phyloP scores from a whole-genome alignment of 92 coral and sea anemone species.

The Zoanthus sociatus region DNA sequence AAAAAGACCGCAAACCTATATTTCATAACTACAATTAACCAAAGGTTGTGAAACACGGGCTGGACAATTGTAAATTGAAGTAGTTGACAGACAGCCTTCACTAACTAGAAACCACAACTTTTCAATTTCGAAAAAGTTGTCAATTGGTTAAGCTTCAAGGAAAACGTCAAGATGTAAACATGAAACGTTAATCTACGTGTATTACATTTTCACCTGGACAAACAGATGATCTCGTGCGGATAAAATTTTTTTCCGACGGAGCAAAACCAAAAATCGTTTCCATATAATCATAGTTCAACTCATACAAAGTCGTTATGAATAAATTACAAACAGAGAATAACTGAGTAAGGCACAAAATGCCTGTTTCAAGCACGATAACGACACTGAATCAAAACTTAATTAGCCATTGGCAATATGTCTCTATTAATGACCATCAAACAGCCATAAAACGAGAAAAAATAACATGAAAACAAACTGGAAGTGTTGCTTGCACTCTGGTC shows the following conservation, averaged over 20 bases:
- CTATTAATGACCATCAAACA: background rate
- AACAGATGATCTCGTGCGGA: background rate
- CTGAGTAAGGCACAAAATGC: background rate
- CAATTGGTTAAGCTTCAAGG: background rate
- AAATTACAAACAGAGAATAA: background rate
- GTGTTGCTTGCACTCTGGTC: background rate
- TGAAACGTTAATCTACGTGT: background rate
- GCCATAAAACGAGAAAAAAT: background rate
- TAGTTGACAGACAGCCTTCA: background rate
- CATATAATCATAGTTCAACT: background rate
- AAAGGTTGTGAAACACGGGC: no score
- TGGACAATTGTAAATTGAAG: no score
- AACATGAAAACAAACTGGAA: constrained; percentile 1
- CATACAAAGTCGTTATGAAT: background rate
- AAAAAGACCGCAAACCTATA: background rate
- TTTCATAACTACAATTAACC: background rate
- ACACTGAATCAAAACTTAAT: background rate
- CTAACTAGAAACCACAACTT: background rate
- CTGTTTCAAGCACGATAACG: background rate
- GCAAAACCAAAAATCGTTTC: background rate
- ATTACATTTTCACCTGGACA: background rate
- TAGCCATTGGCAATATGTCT: background rate
- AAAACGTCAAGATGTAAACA: background rate
- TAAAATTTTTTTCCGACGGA: background rate
- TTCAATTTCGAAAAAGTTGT: background rate